Conservation (phyloP, 2,888 invertebrate genomes). For the Stenotaenia linearis region DNA sequence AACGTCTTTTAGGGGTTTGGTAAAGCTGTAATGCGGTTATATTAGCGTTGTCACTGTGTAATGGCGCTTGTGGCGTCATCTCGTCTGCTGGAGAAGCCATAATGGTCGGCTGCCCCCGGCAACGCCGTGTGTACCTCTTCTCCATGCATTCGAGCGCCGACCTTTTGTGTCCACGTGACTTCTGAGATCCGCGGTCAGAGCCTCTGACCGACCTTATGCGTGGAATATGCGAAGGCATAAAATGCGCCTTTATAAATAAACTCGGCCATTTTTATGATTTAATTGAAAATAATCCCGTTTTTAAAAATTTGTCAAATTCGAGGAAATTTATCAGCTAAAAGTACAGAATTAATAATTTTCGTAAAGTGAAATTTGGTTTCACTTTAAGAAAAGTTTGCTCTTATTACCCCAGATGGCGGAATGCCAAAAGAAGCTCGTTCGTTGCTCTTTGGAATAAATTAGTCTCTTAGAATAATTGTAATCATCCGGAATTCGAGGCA, state of each 20-base stretch:
- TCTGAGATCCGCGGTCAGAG: not conserved
- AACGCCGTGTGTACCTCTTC: not conserved
- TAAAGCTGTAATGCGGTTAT: not conserved
- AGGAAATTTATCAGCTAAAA: no score
- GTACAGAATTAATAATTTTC: no score
- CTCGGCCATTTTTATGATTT: no score
- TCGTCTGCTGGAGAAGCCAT: slow-evolving; percentile 27
- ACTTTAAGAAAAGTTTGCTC: slow-evolving; percentile 4
- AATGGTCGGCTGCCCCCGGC: slow-evolving; percentile 26
- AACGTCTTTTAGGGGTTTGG: not conserved
- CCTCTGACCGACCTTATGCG: not conserved
- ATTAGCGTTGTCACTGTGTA: slow-evolving; percentile 17
- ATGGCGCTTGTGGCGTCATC: slow-evolving; percentile 27
- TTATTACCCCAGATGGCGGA: not conserved
- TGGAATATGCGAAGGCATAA: not conserved
- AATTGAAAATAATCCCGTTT: no score
- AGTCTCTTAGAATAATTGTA: slow-evolving; percentile 2
- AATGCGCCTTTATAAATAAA: no score
- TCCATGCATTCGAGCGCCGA: not conserved
- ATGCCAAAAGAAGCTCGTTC: not conserved
- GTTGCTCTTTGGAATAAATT: slow-evolving; percentile 10
- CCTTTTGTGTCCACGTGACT: slow-evolving; percentile 1
- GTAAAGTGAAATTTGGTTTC: not conserved
- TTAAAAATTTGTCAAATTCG: no score
- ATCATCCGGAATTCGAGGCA: slow-evolving; percentile 20